Conservation (phyloP, 37 sponge, comb jelly and placozoan species). For the Ephydatia muelleri region DNA sequence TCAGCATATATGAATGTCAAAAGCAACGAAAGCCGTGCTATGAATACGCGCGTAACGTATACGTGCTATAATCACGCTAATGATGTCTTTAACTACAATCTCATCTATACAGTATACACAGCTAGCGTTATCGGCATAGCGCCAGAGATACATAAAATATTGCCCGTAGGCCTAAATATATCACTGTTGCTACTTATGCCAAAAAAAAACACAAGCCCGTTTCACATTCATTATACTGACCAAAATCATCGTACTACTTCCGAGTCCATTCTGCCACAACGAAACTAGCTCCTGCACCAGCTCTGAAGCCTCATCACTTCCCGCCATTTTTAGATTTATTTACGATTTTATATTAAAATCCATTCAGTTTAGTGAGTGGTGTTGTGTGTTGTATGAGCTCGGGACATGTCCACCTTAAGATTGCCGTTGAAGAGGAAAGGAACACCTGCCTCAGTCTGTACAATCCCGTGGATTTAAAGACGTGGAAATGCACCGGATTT, state of each 20-base stretch:
- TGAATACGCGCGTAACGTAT: neutral
- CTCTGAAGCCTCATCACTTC: neutral
- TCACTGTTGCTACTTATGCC: too few species aligned
- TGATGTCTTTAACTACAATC: neutral
- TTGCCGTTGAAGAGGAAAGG: neutral
- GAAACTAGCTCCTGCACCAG: slow-evolving; percentile 15
- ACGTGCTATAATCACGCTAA: neutral
- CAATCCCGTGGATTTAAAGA: too few species aligned
- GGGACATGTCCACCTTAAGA: neutral
- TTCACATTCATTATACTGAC: neutral
- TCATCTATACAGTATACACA: neutral
- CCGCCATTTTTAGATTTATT: slow-evolving; percentile 6
- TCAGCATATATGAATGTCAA: neutral
- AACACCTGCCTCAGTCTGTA: too few species aligned
- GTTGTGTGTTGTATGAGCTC: too few species aligned
- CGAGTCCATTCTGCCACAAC: slow-evolving; percentile 20
- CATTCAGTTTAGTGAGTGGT: too few species aligned
- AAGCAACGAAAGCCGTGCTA: neutral
- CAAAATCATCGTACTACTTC: slow-evolving; percentile 16
- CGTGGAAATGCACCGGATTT: neutral
- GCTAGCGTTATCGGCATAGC: too few species aligned
- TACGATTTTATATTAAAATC: too few species aligned
- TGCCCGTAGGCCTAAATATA: too few species aligned
- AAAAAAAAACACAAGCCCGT: too few species aligned
- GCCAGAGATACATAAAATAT: too few species aligned